Conservation (phyloP, 2,113 vertebrate genomes). For the Periophthalmus modestus region DNA sequence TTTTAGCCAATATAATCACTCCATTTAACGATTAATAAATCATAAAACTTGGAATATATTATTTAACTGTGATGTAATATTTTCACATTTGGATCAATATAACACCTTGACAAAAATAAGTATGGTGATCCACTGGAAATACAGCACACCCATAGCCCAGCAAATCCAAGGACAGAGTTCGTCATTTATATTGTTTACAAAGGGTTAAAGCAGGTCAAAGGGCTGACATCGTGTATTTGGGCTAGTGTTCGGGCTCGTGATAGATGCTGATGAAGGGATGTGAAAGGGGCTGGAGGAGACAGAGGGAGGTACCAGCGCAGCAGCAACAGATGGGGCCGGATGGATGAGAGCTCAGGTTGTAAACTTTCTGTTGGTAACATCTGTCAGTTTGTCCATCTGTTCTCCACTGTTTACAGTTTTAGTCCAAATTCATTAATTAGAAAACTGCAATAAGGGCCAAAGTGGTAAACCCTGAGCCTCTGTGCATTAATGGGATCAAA, state of each 20-base stretch:
- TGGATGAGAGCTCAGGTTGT: slow-evolving; percentile 74
- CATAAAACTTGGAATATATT: neutral
- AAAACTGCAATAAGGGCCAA: slow-evolving; percentile 27
- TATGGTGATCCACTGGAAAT: neutral
- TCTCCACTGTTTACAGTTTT: slow-evolving; percentile 62
- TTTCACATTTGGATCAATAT: neutral
- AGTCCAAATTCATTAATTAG: slow-evolving; percentile 45
- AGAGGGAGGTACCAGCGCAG: slow-evolving; percentile 63
- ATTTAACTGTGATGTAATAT: neutral
- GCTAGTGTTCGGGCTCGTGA: slow-evolving; percentile 28
- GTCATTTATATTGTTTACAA: slow-evolving; percentile 20
- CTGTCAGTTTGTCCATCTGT: slow-evolving; percentile 81
- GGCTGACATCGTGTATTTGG: slow-evolving; percentile 28
- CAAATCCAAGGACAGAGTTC: neutral
- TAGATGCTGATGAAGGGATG: slow-evolving; percentile 62
- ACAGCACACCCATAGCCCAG: neutral
- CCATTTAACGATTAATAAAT: neutral
- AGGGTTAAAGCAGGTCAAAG: slow-evolving; percentile 38
- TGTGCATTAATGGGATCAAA: slow-evolving; percentile 34
- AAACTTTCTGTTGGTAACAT: slow-evolving; percentile 81
- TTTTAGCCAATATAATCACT: neutral
- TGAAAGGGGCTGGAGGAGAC: slow-evolving; percentile 58
- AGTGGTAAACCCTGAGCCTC: slow-evolving; percentile 11
- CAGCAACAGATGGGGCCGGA: slow-evolving; percentile 79
- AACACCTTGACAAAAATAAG: neutral